These are phyloP conservation scores for Parnassius glacialis DNA, from an alignment of 2,888 invertebrate genomes.

Conservation along the genomic window DNA sequence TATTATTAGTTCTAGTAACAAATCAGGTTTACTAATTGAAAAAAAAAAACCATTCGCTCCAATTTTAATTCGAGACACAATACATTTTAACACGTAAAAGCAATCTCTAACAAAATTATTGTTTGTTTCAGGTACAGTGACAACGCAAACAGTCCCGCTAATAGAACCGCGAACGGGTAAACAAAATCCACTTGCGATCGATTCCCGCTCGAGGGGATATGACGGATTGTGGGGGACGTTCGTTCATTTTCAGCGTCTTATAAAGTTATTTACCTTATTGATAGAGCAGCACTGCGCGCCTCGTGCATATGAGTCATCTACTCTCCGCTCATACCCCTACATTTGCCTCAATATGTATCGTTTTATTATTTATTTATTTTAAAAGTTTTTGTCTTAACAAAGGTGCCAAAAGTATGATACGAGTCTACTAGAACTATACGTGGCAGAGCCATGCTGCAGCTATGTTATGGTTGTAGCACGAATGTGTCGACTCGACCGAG, in stretches of 20 bases:
- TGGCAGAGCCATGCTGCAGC: too few species aligned
- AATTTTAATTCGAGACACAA: too few species aligned
- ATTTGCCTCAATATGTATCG: neutral
- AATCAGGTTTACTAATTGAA: neutral
- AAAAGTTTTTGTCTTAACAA: too few species aligned
- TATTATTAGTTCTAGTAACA: too few species aligned
- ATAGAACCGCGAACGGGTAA: constrained; percentile 14
- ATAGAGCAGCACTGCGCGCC: neutral
- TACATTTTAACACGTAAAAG: neutral
- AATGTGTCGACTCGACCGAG: too few species aligned
- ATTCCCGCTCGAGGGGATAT: neutral
- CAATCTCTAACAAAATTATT: constrained; percentile 5
- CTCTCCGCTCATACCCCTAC: neutral
- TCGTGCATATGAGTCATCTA: neutral
- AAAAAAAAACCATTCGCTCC: too few species aligned
- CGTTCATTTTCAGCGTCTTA: constrained; percentile 5
- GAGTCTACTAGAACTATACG: too few species aligned
- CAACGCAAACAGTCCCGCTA: constrained; percentile 8
- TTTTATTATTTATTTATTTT: neutral
- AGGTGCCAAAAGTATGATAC: too few species aligned
- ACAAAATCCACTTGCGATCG: constrained; percentile 7
- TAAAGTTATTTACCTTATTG: constrained; percentile 4
- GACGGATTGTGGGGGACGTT: constrained; percentile 9
- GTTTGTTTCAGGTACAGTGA: constrained; percentile 33
- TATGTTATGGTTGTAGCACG: too few species aligned